Evolutionary conservation across 2,113 vertebrate genomes (phyloP), one percentile per base, ranked within the genome.

Genomic region (Ciconia stormi): DNA sequence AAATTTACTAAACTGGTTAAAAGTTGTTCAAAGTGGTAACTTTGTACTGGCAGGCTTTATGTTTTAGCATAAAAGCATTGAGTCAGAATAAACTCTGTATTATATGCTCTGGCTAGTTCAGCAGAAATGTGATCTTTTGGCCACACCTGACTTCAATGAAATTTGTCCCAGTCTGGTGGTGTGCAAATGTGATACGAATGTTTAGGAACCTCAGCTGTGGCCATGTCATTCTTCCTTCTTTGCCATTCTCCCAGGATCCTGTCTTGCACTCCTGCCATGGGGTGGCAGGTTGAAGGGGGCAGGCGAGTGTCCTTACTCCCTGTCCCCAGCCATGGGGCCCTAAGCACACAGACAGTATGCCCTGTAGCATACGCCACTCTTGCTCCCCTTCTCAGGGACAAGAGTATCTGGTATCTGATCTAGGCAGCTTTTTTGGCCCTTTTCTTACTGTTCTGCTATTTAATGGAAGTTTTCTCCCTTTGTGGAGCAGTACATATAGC

Each of bases 101-200:
- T 47, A 4, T 9, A 11, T 23, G 27, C 29, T 73, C 53, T 70
- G 53, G 2, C 65, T 47, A 8, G 32, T 44, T 89, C 30, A 50
- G 30, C 18, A 81, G 67, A 56, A 63, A 32, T 22, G 29, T 36
- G 40, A 50, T 29, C 13, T 71, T 81, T 56, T 56, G 40, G 36
- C 47, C 36, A 34, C 58, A 66, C 32, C 21, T 88, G 32, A 29
- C 27, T 27, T 61, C 36, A 16, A 25, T 40, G 15, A 72, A 40
- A 62, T 67, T 62, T 85, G 42, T 67, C 76, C 47, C 10, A 10
- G 34, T 40, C 58, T 42, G 49, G 42, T 34, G 40, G 26, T 10
- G 34, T 1, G 0, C 34, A 69, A 56, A 47, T 36, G 16, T 30
- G 52, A 38, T 55, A 26, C 0, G 0, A n/a, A 29, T 49, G 7